These are phyloP conservation scores for Gambelia wislizenii DNA, from an alignment of 2,797 vertebrate species.

Conservation along the genomic window DNA sequence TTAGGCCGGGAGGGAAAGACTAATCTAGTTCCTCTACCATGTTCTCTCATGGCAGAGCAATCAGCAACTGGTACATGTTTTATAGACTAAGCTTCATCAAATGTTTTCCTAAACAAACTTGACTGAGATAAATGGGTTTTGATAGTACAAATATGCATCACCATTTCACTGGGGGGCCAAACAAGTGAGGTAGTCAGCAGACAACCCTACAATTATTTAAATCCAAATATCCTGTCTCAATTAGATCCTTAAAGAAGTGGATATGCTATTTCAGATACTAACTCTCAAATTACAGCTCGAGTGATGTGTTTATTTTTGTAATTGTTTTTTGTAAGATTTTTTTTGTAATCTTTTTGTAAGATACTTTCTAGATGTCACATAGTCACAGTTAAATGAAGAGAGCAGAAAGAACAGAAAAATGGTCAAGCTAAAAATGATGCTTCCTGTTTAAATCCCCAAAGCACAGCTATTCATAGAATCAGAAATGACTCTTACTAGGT, in stretches of 20 bases:
- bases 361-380: neutral
- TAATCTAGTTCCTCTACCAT: neutral
- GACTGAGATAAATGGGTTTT: neutral
- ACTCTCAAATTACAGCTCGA: neutral
- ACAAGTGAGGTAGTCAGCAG: neutral
- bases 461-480: conserved; percentile 8
- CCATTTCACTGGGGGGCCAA: neutral
- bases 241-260: neutral
- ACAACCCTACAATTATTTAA: neutral
- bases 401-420: neutral
- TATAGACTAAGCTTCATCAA: neutral
- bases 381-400: neutral
- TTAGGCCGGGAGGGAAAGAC: neutral
- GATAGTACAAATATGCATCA: neutral
- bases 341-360: conserved; percentile 19
- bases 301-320: neutral
- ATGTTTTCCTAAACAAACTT: neutral
- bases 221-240: neutral
- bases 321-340: neutral
- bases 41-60: neutral
- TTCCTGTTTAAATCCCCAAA: conserved; percentile 29
- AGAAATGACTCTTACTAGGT: conserved; percentile 1
- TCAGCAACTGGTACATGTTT: neutral
- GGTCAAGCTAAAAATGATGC: conserved; percentile 10
- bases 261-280: neutral